Base-by-base conservation (phyloP, 2,888 invertebrate species). In the Drosophila anomelani region DNA sequence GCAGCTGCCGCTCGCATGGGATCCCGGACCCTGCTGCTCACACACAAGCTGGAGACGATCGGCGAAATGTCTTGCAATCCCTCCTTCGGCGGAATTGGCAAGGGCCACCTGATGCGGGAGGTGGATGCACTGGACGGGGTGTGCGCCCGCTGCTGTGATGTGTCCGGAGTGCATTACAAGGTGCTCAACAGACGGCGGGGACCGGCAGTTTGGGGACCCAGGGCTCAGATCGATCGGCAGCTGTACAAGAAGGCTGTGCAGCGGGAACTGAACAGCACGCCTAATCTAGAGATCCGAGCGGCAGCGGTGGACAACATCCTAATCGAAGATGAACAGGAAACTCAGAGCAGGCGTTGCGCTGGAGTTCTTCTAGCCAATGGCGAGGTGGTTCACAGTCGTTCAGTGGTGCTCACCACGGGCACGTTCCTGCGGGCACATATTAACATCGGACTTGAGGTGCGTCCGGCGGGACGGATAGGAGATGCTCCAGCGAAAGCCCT, bases 21-120 rank as follows among this genome's bases (percentile, higher is more conserved):
- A 10, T 95, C 95, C 0, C 94, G 93, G 72, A 97, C 97, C 0
- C 91, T 97, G 54, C 93, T 98, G 38, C 93, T 98, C 10, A 98
- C 97, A 0, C 97, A 98, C 84, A 97, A 97, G 88, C 94, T 95
- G 81, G 95, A 95, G 79, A 97, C 97, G 4, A 95, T 98, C 74
- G 98, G 97, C 94, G 97, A 97, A 93, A 98, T 98, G 98, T 97
- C 97, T 0, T 98, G 98, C 89, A 98, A 98, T 93, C 98, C 98
- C 23, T 96, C 97, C 0, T 98, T 98, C 93, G 98, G 98, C 32
- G 98, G 98, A 9, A 96, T 98, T 79, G 98, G 97, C 0, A 98
- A 98, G 92, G 97, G 97, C 0, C 97, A 98, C 91, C 93, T 97
- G 57, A 96, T 97, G 94, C 94, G 95, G 80, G 98, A 98, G 93